Conservation (phyloP, 1,140 invertebrate species). For the Zaprionus inermis region DNA sequence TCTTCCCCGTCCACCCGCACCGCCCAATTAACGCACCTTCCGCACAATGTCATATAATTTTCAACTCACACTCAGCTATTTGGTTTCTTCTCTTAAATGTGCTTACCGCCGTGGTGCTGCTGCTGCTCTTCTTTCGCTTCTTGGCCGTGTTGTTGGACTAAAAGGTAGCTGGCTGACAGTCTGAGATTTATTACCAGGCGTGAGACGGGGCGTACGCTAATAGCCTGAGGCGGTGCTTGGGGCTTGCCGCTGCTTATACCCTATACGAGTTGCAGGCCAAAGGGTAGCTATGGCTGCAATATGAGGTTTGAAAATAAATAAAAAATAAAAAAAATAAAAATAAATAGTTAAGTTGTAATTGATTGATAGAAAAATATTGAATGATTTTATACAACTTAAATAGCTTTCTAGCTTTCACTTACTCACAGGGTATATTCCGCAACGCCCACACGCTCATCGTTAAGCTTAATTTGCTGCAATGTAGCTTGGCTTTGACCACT, state of each 20-base stretch:
- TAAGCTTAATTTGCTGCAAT: background rate
- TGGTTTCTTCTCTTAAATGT: conserved; percentile 35
- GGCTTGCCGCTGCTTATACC: conserved; percentile 37
- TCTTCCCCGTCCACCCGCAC: conserved; percentile 5
- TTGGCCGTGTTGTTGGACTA: conserved; percentile 13
- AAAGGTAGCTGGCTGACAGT: conserved; percentile 63
- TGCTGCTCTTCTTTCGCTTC: conserved; percentile 16
- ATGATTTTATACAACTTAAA: no score
- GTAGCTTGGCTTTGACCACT: background rate
- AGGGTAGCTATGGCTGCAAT: background rate
- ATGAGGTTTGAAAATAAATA: background rate
- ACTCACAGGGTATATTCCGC: background rate
- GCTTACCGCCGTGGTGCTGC: conserved; percentile 16
- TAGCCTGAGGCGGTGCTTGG: conserved; percentile 50
- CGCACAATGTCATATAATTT: conserved; percentile 56
- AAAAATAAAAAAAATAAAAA: no score
- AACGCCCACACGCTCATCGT: background rate
- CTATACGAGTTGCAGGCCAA: background rate
- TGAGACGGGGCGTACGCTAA: conserved; percentile 55
- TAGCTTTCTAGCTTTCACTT: background rate
- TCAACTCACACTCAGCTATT: conserved; percentile 12
- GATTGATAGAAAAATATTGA: background rate
- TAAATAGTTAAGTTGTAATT: no score
- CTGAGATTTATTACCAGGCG: conserved; percentile 71
- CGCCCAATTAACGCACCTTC: conserved; percentile 51